Percentiles rank a stretch among this genome's conserved stretches.
These are phyloP conservation scores for Pelusios castaneus DNA, from an alignment of 2,113 vertebrate species.

Conservation along the genomic window DNA sequence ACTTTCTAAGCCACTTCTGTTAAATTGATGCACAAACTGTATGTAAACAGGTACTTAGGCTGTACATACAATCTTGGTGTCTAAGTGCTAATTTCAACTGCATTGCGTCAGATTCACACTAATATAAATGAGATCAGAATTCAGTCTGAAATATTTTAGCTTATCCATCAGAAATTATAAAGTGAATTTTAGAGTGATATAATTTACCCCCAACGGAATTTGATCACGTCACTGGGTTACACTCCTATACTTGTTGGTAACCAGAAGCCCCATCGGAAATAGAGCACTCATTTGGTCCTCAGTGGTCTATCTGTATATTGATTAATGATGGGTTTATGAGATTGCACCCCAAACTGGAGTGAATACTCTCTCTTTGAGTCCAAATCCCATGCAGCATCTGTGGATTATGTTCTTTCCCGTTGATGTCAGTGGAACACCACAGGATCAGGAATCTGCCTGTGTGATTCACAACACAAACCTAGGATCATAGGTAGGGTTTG, in stretches of 20 bases:
- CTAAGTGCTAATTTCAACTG: not conserved
- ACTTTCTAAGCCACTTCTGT: not conserved
- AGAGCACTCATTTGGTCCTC: not conserved
- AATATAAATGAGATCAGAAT: not conserved
- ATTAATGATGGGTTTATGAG: not conserved
- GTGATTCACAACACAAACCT: accelerated
- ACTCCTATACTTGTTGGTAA: not conserved
- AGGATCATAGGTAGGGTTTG: not conserved
- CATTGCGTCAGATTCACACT: not conserved
- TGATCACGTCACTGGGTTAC: not conserved
- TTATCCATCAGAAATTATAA: not conserved
- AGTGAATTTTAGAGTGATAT: not conserved
- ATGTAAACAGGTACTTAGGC: not conserved
- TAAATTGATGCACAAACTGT: not conserved
- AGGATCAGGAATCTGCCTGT: not conserved
- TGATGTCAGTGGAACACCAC: not conserved
- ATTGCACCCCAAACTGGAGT: not conserved
- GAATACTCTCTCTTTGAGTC: not conserved
- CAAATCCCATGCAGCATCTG: accelerated
- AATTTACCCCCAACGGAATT: not conserved
- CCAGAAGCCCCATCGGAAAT: not conserved
- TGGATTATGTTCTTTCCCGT: not conserved
- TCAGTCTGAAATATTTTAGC: not conserved
- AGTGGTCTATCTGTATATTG: not conserved
- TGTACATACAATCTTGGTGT: not conserved